Percentiles rank a stretch among this genome's conserved stretches.
These are phyloP conservation scores for Maconellicoccus hirsutus DNA, from an alignment of 1,140 invertebrate genomes.

Conservation along the genomic window DNA sequence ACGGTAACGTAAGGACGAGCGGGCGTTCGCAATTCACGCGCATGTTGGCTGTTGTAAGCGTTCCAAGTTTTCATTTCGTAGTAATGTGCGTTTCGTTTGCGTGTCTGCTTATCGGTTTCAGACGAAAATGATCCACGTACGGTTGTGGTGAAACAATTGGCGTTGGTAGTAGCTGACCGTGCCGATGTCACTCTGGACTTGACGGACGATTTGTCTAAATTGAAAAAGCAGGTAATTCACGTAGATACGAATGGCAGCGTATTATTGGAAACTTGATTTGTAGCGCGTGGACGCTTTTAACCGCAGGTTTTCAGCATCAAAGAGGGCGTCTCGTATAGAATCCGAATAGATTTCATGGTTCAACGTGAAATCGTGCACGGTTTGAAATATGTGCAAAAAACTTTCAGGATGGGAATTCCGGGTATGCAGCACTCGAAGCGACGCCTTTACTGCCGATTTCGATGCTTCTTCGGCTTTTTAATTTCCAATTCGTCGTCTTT, in stretches of 20 bases:
- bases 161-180: slow-evolving; percentile 69
- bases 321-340: slow-evolving; percentile 87
- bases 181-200: slow-evolving; percentile 82
- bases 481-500: slow-evolving; percentile 33
- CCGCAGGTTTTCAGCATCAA: slow-evolving; percentile 76
- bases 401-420: slow-evolving; percentile 74
- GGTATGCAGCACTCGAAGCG: slow-evolving; percentile 47
- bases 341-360: slow-evolving; percentile 94
- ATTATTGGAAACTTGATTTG: slow-evolving; percentile 1
- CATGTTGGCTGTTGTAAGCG: not conserved
- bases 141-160: slow-evolving; percentile 86
- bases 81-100: not conserved
- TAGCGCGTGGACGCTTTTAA: slow-evolving; percentile 32
- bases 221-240: slow-evolving; percentile 60
- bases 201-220: slow-evolving; percentile 60
- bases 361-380: slow-evolving; percentile 97
- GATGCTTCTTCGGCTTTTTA: slow-evolving; percentile 72
- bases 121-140: slow-evolving; percentile 71
- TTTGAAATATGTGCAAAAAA: slow-evolving; percentile 93
- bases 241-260: not conserved
- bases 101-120: slow-evolving; percentile 33
- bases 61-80: no score
- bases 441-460: not conserved
- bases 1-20: no score
- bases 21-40: not conserved